Evolutionary conservation across 2,797 vertebrate genomes (phyloP).

Genomic region (Coregonus sp.): DNA sequence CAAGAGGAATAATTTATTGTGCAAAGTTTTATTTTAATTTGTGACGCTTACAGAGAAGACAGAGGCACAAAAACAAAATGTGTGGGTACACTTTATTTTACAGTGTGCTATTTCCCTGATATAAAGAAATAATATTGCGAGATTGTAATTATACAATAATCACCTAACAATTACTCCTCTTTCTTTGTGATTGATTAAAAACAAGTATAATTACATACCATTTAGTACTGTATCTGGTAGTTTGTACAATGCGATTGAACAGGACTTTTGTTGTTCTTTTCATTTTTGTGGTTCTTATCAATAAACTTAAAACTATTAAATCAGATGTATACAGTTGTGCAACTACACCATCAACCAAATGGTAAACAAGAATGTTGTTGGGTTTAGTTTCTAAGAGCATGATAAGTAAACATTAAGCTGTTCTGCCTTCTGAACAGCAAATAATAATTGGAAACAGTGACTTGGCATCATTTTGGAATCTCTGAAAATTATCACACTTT

Average conservation of each 20-base stretch:
- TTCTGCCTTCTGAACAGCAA: not conserved
- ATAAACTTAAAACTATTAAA: not conserved
- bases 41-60: not conserved
- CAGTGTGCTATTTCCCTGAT: not conserved
- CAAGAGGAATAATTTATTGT: not conserved
- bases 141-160: not conserved
- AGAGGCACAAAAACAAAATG: not conserved
- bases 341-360: not conserved
- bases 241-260: not conserved
- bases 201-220: not conserved
- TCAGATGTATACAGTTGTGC: not conserved
- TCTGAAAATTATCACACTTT: too few relatives aligned
- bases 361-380: not conserved
- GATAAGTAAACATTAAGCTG: not conserved
- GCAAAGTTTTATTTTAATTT: not conserved
- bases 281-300: not conserved
- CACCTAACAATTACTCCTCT: not conserved
- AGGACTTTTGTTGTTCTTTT: not conserved
- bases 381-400: not conserved
- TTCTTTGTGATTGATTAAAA: not conserved
- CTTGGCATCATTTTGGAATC: too few relatives aligned
- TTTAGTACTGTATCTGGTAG: not conserved
- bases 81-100: not conserved
- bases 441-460: not conserved
- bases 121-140: not conserved